Evolutionary conservation across 2,888 invertebrate species (phyloP).

Genomic region (Watsonalla cultraria): DNA sequence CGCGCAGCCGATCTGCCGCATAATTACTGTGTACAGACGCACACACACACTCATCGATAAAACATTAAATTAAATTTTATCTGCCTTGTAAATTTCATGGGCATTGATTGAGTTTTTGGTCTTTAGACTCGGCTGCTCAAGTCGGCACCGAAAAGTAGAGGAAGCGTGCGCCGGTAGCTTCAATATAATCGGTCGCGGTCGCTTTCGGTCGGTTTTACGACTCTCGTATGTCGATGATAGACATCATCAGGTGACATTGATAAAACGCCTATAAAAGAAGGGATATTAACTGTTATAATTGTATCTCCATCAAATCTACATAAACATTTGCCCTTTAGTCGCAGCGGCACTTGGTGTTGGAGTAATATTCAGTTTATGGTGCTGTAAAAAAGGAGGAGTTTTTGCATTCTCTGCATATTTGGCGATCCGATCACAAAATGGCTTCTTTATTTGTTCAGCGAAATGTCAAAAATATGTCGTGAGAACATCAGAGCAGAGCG

Average conservation of each 20-base stretch:
- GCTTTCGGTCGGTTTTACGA: conserved; percentile 35
- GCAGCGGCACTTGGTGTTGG: conserved; percentile 28
- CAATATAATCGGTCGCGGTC: conserved; percentile 52
- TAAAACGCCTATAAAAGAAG: conserved; percentile 37
- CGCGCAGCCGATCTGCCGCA: conserved; percentile 67
- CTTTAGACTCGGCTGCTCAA: conserved; percentile 31
- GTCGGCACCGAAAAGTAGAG: conserved; percentile 29
- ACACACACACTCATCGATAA: conserved; percentile 60
- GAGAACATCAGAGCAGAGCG: conserved; percentile 57
- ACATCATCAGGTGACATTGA: conserved; percentile 39
- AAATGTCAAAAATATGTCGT: conserved; percentile 74
- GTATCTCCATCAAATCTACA: conserved; percentile 42
- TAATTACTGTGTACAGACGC: conserved; percentile 73
- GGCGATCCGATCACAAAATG: conserved; percentile 58
- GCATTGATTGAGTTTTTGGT: conserved; percentile 64
- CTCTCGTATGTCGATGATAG: conserved; percentile 29
- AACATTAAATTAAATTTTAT: conserved; percentile 73
- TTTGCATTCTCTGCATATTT: conserved; percentile 55
- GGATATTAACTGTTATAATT: conserved; percentile 32
- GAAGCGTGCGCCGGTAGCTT: conserved; percentile 47
- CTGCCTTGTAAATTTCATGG: conserved; percentile 72
- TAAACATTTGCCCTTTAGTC: conserved; percentile 37
- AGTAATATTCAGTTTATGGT: conserved; percentile 35
- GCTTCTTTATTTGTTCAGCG: conserved; percentile 72
- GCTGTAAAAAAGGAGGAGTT: conserved; percentile 33